Base-by-base conservation (phyloP, 2,888 invertebrate genomes). In the Molorchus minor region DNA sequence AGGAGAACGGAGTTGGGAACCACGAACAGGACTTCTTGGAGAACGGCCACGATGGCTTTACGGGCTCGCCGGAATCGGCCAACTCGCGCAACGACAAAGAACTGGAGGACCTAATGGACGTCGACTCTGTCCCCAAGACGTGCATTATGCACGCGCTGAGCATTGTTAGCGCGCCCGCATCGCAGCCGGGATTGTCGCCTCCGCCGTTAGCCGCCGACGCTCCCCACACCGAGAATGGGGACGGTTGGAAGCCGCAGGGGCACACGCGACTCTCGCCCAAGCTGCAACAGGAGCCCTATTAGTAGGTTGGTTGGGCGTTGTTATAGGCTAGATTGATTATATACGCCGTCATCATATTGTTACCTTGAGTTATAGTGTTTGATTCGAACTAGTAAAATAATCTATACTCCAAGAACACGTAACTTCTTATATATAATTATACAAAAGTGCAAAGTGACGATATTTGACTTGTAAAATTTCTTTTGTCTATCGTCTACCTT, bases 91-190 rank as follows among this genome's bases (percentile, higher is more conserved):
- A 83, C 77, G 83, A 84, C 74, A 84, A 84, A 72, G 84, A 83
- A 56, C 77, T 83, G 49, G 84, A 84, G 62, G 84, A 84, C 64
- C 72, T 84, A 63, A 82, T 84, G 79, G 82, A 83, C 71, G 81
- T 83, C 43, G 82, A 83, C 67, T 74, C 82, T 57, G 74, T 79
- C 41, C 79, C 82, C 49, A 82, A 83, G 69, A 81, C 83, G 38
- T 84, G 84, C 73, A 84, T 84, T 69, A 81, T 84, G 78, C 84
- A 83, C 71, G 82, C 84, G 17, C 76, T 85, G 65, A 83, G 82
- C 72, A 83, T 84, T 72, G 84, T 84, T 64, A 84, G 84, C 77
- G 67, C 79, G 20, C 78, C 80, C 12, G 67, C 77, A n/a, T 69
- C 79, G 33, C 73, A 75, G 25, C 73, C 74, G 36, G 74, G 75